Evolutionary conservation across 2,888 invertebrate genomes (phyloP), one percentile per base, ranked within the genome.

Genomic region (Urechis unicinctus): DNA sequence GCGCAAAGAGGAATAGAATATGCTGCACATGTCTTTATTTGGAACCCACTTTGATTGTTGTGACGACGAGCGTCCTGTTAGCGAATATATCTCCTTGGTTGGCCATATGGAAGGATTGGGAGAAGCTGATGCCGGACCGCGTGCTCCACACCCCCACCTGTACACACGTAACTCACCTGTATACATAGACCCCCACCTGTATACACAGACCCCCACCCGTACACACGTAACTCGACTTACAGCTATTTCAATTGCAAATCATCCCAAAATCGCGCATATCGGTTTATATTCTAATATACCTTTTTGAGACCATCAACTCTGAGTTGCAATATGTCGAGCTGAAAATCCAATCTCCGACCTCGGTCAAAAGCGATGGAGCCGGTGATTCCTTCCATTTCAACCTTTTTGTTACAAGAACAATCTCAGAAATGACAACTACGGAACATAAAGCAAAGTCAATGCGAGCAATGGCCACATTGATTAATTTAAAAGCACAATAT

Each of bases 361-460:
- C 89, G 87, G 66, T 86, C 86, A 80, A 94, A 93, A 62, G 89
- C 86, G 50, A 94, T 85, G 36, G 85, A 87, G 0, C 95, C 95
- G 0, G 93, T 92, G 47, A 94, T 79, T 0, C 94, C 94, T 67
- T 88, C 87, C 45, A 89, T 84, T 69, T 86, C 86, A 61, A 92
- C 88, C 91, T 91, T 55, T 22, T 25, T n/a, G 49, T 29, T 41
- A 22, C 13, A 53, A 45, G 30, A n/a, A 45, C 1, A n/a, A 2
- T 25, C 4, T 13, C 17, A 43, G 42, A 4, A 4, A 41, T n/a
- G 25, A 2, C 13, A 42, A 29, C n/a, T n/a, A n/a, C n/a, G n/a
- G n/a, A n/a, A n/a, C n/a, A n/a, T n/a, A n/a, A n/a, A n/a, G n/a
- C n/a, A n/a, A n/a, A n/a, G n/a, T n/a, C n/a, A n/a, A n/a, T n/a